Base-by-base conservation (phyloP, 2,888 invertebrate genomes). In the Drosophila rellima region DNA sequence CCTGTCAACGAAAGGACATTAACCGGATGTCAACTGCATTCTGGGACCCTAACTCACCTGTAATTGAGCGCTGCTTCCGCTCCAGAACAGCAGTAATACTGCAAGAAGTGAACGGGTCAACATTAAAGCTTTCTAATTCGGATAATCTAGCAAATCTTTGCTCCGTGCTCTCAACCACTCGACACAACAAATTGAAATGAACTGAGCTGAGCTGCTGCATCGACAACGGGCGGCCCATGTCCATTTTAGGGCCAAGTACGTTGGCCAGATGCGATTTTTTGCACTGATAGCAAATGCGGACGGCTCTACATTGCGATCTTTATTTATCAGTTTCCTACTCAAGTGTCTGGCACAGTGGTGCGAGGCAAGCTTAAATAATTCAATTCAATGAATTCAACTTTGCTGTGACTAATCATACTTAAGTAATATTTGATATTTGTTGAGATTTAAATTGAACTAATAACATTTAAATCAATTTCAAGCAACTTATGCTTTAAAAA, bases 1-100 rank as follows among this genome's bases (percentile, higher is more conserved):
- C 94, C 95, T 95, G 75, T 80, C 85, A 87, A 40, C 33, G 1
- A 3, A 33, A 20, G 17, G 2, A 20, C 20, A 26, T 31, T 2
- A 37, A 5, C 13, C 0, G 2, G 13, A 11, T 51, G 5, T 6
- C n/a, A 13, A n/a, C 10, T 20, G 10, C 0, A 3, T 31, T 20
- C 60, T 66, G 3, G 78, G 15, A 10, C 78, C 86, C 2, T 75
- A 76, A 35, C 50, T 50, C 3, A 87, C 88, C 44, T 84, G 87
- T 26, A 83, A 48, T 50, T 85, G 85, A 35, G 84, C 88, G 17
- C 54, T 54, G 33, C 61, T 54, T 42, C 59, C 80, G 64, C 71
- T 79, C 72, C 87, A 82, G 40, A 80, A 60, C 54, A 88, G 73
- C 70, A 83, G 64, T 40, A 83, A 45, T 40, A 76, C 85, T 86